Evolutionary conservation across 2,888 invertebrate genomes (phyloP).

Genomic region (Nudaria mundana): DNA sequence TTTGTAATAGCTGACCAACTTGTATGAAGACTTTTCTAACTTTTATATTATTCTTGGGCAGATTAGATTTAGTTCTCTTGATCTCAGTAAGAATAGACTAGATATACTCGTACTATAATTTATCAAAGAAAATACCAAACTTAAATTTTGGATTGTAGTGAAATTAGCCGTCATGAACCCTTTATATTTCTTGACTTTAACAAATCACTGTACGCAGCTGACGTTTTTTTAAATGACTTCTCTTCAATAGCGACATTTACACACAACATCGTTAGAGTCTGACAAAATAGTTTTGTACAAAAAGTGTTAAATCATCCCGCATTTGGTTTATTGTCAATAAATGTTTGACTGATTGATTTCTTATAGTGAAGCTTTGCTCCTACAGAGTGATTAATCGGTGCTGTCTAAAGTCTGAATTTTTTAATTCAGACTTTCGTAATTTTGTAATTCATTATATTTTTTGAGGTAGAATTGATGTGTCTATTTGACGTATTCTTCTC

Average conservation of each 20-base stretch:
- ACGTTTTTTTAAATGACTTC: constrained; percentile 10
- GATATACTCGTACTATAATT: no score
- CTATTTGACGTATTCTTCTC: constrained; percentile 12
- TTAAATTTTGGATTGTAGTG: no score
- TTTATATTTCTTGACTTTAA: constrained; percentile 18
- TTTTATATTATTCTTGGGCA: no score
- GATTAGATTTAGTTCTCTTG: no score
- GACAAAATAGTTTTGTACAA: constrained; percentile 26
- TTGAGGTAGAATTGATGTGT: constrained; percentile 13
- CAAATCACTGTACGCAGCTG: constrained; percentile 21
- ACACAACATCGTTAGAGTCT: constrained; percentile 6
- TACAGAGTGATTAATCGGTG: constrained; percentile 30
- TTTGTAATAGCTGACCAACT: no score
- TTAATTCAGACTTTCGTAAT: constrained; percentile 14
- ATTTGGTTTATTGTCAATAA: constrained; percentile 25
- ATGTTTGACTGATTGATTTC: constrained; percentile 28
- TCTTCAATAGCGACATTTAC: constrained; percentile 3
- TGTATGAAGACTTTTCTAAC: no score
- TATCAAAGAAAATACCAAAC: no score
- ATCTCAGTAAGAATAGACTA: no score
- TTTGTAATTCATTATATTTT: constrained; percentile 18
- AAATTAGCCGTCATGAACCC: constrained; percentile 12
- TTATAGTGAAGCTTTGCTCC: constrained; percentile 8
- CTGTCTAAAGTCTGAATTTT: no score
- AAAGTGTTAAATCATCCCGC: constrained; percentile 24